Percentiles rank a stretch among this genome's conserved stretches.
Conservation (phyloP, 1,140 invertebrate species). For the Nixonia krombeini region DNA sequence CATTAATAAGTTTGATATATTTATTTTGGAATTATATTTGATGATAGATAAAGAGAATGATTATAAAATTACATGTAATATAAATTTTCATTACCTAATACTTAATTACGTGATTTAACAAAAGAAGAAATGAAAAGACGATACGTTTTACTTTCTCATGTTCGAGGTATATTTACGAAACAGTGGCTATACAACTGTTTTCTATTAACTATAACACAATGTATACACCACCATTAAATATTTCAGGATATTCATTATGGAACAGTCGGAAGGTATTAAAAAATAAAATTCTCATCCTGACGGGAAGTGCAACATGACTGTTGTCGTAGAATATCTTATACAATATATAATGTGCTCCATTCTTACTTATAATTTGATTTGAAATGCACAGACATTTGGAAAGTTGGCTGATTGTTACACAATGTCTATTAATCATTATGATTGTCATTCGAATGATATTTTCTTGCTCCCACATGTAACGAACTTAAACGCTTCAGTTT, state of each 20-base stretch:
- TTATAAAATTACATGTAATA: too few species aligned
- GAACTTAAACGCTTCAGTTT: slow-evolving; percentile 1
- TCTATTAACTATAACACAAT: slow-evolving; percentile 33
- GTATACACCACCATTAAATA: slow-evolving; percentile 36
- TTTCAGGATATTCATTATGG: slow-evolving; percentile 22
- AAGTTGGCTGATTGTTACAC: slow-evolving; percentile 16
- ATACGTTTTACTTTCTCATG: slow-evolving; percentile 4
- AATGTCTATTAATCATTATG: slow-evolving; percentile 33
- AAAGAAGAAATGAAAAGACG: background rate
- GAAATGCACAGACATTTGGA: slow-evolving; percentile 10
- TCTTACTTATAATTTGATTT: slow-evolving; percentile 16
- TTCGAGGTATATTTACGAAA: slow-evolving; percentile 46
- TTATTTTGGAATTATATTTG: too few species aligned
- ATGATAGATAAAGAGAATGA: too few species aligned
- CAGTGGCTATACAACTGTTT: slow-evolving; percentile 36
- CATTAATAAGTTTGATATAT: too few species aligned
- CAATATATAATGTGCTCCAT: slow-evolving; percentile 23
- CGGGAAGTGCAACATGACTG: slow-evolving; percentile 28
- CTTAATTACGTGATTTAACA: background rate
- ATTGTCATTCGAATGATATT: slow-evolving; percentile 43
- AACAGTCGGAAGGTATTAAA: slow-evolving; percentile 43
- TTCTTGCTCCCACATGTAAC: slow-evolving; percentile 27
- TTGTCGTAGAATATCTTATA: slow-evolving; percentile 38
- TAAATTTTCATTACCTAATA: background rate
- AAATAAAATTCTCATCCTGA: slow-evolving; percentile 35